phyloP scores from a whole-genome alignment of 1,140 invertebrate species.

The Anoplolepis gracilipes region DNA sequence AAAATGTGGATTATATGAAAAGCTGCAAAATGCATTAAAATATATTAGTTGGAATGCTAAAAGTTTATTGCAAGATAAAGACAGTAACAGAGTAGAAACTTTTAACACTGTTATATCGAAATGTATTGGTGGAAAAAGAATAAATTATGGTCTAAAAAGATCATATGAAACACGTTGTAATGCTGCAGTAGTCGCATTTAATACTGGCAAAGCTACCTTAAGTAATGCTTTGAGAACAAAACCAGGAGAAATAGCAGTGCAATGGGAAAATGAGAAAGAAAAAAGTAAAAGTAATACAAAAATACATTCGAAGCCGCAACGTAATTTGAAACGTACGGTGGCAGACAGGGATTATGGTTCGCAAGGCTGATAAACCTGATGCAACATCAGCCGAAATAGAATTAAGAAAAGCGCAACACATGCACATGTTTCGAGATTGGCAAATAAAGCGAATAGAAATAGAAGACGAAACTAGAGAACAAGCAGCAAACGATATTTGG shows the following conservation, averaged over 20 bases:
- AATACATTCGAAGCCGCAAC: too few species aligned
- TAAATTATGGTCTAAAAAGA: too few species aligned
- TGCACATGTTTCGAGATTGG: background rate
- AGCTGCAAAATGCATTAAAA: constrained; percentile 45
- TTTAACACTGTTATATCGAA: too few species aligned
- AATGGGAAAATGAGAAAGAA: background rate
- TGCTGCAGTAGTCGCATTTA: constrained; percentile 37
- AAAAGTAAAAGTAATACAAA: background rate
- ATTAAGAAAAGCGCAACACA: background rate
- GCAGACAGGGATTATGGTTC: too few species aligned
- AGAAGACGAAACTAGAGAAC: background rate
- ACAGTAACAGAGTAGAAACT: constrained; percentile 81
- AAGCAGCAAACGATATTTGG: background rate
- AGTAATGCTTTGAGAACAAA: background rate
- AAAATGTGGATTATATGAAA: constrained; percentile 51
- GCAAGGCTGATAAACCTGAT: too few species aligned
- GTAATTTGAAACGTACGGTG: too few species aligned
- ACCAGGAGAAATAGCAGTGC: background rate
- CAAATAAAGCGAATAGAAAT: too few species aligned
- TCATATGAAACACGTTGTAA: constrained; percentile 22
- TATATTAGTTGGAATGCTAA: constrained; percentile 61
- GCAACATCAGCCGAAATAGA: background rate
- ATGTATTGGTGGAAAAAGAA: too few species aligned
- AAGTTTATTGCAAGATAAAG: constrained; percentile 78
- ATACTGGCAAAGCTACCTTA: background rate